Conservation (phyloP, 2,797 vertebrate genomes). For the Nyctibius grandis region DNA sequence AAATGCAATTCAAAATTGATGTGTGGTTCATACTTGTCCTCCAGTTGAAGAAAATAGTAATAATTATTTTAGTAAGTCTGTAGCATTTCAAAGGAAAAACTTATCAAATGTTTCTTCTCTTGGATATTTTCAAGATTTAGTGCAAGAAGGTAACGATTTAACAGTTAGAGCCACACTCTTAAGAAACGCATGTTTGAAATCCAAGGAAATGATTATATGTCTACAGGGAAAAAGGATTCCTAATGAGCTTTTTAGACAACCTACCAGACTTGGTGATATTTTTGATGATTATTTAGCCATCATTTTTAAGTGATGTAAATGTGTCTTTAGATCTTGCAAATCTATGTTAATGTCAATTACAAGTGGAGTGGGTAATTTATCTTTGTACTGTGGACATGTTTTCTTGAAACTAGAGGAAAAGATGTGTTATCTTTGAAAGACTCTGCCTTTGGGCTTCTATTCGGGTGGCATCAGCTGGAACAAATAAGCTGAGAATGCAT, state of each 20-base stretch:
- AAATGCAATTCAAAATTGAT: neutral
- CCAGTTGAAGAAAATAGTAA: neutral
- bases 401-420: slow-evolving; percentile 42
- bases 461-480: slow-evolving; percentile 86
- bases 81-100: neutral
- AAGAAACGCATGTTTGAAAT: neutral
- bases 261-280: neutral
- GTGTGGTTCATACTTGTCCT: neutral
- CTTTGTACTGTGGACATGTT: slow-evolving; percentile 76
- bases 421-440: slow-evolving; percentile 76
- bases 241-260: neutral
- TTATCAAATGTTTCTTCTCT: neutral
- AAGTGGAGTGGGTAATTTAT: slow-evolving; percentile 73
- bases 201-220: neutral
- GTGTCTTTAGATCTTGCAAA: neutral
- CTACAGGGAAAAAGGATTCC: neutral
- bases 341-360: neutral
- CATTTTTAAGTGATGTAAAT: neutral
- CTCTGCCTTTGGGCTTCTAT: slow-evolving; percentile 77
- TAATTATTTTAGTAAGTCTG: neutral
- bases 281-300: slow-evolving; percentile 23
- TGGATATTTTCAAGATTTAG: neutral
- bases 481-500: slow-evolving; percentile 82
- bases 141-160: slow-evolving; percentile 18
- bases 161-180: neutral